These are phyloP conservation scores for Leucoptera coffeella DNA, from an alignment of 2,888 invertebrate genomes.

Conservation along the genomic window DNA sequence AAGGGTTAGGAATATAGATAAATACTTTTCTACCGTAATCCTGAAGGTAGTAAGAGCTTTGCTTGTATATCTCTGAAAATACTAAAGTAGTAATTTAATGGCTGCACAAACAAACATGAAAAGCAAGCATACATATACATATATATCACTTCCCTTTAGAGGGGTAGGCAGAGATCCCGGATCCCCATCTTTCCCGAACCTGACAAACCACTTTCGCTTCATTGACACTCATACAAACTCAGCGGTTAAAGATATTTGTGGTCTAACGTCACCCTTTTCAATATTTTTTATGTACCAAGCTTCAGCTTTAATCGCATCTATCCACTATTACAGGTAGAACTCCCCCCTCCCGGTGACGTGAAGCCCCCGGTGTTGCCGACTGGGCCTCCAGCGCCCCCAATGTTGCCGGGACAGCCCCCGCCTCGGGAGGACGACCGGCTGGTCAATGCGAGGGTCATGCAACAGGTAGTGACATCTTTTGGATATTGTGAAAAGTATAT, in stretches of 20 bases:
- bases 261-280: not conserved
- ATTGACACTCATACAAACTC: no score
- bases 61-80: not conserved
- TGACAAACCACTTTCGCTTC: no score
- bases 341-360: conserved; percentile 41
- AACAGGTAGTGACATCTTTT: conserved; percentile 43
- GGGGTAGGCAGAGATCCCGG: no score
- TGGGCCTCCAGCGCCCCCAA: conserved; percentile 32
- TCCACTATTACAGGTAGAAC: conserved; percentile 24
- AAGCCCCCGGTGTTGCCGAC: conserved; percentile 29
- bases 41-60: no score
- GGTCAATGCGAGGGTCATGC: conserved; percentile 32
- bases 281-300: not conserved
- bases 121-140: not conserved
- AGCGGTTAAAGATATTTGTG: no score
- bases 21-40: not conserved
- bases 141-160: no score
- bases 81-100: not conserved
- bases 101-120: not conserved
- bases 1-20: no score
- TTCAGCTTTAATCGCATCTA: not conserved
- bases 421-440: conserved; percentile 53
- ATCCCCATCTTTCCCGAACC: no score
- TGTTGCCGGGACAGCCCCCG: conserved; percentile 28
- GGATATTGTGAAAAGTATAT: no score